Conservation (phyloP, 2,888 invertebrate species). For the Podabrus alpinus region DNA sequence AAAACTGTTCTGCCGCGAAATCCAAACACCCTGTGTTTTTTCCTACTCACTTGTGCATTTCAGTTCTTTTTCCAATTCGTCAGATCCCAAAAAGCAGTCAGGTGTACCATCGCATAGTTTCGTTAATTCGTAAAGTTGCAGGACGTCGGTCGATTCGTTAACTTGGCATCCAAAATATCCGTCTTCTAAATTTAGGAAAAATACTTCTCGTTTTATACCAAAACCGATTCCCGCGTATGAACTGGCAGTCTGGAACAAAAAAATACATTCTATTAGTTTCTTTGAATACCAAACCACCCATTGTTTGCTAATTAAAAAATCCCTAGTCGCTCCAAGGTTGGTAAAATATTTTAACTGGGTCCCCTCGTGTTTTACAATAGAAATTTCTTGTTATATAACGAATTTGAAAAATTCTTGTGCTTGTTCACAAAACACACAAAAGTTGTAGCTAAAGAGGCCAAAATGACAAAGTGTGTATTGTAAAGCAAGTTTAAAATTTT, state of each 20-base stretch:
- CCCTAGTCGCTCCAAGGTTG: background rate
- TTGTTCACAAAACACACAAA: background rate
- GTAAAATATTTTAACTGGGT: too few relatives aligned
- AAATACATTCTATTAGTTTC: conserved; percentile 32
- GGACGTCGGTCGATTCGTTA: conserved; percentile 92
- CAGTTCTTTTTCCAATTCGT: conserved; percentile 85
- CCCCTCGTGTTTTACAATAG: background rate
- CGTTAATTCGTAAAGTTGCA: conserved; percentile 93
- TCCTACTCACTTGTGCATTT: conserved; percentile 87
- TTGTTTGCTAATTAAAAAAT: background rate
- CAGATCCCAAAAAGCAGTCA: conserved; percentile 90
- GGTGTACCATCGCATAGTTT: conserved; percentile 90
- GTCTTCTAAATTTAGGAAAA: conserved; percentile 96
- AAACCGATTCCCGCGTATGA: conserved; percentile 79
- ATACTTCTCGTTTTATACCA: conserved; percentile 89
- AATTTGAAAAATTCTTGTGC: background rate
- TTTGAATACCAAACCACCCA: conserved; percentile 4
- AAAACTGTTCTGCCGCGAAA: background rate
- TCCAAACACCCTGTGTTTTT: background rate
- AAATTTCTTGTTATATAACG: background rate
- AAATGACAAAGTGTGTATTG: background rate
- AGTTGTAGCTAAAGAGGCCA: background rate
- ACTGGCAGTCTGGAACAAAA: conserved; percentile 71
- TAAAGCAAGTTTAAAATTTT: background rate
- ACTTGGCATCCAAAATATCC: conserved; percentile 97